Evolutionary conservation across 1,140 invertebrate species (phyloP), one percentile per base, ranked within the genome.

Genomic region (Venturia canescens): DNA sequence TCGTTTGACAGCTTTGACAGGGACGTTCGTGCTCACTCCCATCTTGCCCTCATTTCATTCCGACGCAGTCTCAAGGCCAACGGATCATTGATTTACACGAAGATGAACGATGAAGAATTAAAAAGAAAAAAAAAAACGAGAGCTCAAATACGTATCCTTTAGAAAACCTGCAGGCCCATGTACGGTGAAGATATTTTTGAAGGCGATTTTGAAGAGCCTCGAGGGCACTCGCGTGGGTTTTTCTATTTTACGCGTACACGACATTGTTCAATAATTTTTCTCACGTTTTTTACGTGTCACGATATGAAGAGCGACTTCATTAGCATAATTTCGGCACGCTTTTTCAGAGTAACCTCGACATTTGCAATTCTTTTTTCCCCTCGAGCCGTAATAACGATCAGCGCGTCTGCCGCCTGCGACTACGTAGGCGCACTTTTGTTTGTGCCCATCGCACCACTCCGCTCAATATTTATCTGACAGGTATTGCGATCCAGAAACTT

Each of bases 1-100:
- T 80, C 80, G 50, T 66, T 77, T 38, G 75, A 60, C 21, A 77
- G 57, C 53, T 63, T 44, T 38, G 57, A 66, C 57, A 53, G n/a
- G 53, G 50, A 77, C 75, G 57, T 15, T n/a, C n/a, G 50, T 5
- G 27, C 18, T 69, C 16, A 27, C 18, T 48, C 38, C 23, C 23
- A 76, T 53, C 50, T 63, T 63, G 27, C 18, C 18, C 53, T 26
- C 21, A n/a, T 21, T 76, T 57, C n/a, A 29, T 34, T 60, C 31
- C 74, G 11, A 53, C 48, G 48, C 23, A n/a, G 38, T 26, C 21
- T 11, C n/a, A 16, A 76, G 23, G 16, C 50, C 34, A 74, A 53
- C 38, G 38, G 71, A 53, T 76, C 44, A 76, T 76, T 63, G 74
- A 76, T 76, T 63, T 38, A 76, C 27, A 31, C 27, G 31, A 75